Evolutionary conservation across 2,797 vertebrate species (phyloP).

Genomic region (Apogon hyalosoma): DNA sequence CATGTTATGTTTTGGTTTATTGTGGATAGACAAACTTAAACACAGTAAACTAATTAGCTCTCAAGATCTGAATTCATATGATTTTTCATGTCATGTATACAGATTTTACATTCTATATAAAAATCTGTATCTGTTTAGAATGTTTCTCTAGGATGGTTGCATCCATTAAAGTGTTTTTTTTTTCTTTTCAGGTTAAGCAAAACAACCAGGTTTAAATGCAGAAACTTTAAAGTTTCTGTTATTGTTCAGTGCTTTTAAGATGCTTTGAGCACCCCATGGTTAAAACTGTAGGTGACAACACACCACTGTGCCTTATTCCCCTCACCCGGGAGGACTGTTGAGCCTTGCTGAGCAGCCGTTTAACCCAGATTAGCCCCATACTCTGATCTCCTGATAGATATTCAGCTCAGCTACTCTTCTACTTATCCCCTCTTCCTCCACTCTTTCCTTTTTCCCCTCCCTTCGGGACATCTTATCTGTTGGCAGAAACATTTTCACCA

Average conservation of each 20-base stretch:
- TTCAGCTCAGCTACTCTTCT: constrained; percentile 70
- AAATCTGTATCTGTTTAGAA: neutral
- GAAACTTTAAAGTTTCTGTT: neutral
- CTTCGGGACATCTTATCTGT: constrained; percentile 65
- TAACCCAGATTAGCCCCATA: constrained; percentile 72
- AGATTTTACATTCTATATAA: constrained; percentile 1
- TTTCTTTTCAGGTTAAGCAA: neutral
- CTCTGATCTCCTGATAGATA: constrained; percentile 77
- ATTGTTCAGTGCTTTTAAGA: neutral
- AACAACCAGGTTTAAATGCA: constrained; percentile 1
- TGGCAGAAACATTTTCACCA: constrained; percentile 53
- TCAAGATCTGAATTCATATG: constrained; percentile 2
- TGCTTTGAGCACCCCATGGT: constrained; percentile 7
- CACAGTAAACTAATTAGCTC: too few relatives aligned
- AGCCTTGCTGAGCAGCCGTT: constrained; percentile 63
- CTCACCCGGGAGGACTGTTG: constrained; percentile 45
- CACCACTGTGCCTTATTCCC: constrained; percentile 37
- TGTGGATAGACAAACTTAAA: too few relatives aligned
- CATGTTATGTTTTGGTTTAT: too few relatives aligned
- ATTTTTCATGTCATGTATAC: neutral
- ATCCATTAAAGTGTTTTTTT: neutral
- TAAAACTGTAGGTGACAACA: constrained; percentile 30
- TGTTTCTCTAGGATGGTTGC: neutral
- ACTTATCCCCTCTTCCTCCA: constrained; percentile 57
- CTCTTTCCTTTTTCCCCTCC: constrained; percentile 27